Percentiles rank a stretch among this genome's conserved stretches.
Conservation (phyloP, 2,113 vertebrate species). For the Tyto alba region DNA sequence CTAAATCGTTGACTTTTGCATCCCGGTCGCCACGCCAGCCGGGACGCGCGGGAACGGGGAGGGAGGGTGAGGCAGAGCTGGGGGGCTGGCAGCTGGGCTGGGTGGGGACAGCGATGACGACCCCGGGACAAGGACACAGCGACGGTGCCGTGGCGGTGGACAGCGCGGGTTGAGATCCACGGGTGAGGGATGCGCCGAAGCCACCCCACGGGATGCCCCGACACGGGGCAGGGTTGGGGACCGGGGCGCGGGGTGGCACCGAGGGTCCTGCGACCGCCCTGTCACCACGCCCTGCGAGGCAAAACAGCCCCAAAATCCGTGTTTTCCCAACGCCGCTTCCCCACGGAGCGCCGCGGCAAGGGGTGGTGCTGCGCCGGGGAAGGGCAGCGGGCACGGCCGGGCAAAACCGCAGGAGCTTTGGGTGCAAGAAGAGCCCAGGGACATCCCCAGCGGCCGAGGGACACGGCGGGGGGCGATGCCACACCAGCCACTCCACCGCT, state of each 20-base stretch:
- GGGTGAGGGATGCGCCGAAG: not conserved
- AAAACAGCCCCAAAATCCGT: accelerated
- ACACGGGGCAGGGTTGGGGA: not conserved
- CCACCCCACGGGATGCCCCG: not conserved
- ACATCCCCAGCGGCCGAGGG: not conserved
- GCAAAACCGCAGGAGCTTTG: accelerated
- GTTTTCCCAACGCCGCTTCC: not conserved
- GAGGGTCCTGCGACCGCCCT: not conserved
- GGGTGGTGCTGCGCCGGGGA: not conserved
- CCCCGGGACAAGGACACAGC: not conserved
- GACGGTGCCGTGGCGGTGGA: accelerated
- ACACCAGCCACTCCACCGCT: not conserved
- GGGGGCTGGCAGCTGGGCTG: not conserved
- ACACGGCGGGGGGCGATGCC: too few relatives aligned
- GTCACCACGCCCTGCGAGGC: not conserved
- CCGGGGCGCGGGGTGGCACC: not conserved
- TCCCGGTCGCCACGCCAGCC: too few relatives aligned
- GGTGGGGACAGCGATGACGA: not conserved
- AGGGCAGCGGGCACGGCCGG: not conserved
- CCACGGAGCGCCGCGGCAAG: not conserved
- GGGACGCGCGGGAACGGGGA: not conserved
- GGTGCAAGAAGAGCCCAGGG: not conserved
- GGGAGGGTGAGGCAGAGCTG: not conserved
- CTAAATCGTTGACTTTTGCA: not conserved
- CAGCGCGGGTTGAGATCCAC: not conserved